Base-by-base conservation (phyloP, 2,888 invertebrate genomes). In the Drosophila testacea region DNA sequence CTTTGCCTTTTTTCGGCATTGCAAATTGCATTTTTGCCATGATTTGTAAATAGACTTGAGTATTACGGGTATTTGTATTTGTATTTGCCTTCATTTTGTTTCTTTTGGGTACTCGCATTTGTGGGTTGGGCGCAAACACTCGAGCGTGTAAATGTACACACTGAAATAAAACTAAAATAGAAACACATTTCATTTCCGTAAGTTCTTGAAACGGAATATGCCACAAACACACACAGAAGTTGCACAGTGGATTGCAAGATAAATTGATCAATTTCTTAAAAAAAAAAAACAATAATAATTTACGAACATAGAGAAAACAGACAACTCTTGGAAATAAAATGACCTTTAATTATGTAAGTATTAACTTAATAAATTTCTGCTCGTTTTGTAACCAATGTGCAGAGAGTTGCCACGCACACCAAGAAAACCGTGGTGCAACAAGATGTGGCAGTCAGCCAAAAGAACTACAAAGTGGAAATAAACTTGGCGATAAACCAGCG, bases 121-220 rank as follows among this genome's bases (percentile, higher is more conserved):
- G 71, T 54, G 70, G 76, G 62, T 66, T 65, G 63, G 51, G 32
- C 44, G 67, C 84, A 85, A 88, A 86, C 77, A 85, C 89, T 88
- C 72, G 60, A 83, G 72, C 81, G 78, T 80, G 86, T 72, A 88
- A 88, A 70, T 75, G 83, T 71, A 79, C 73, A 81, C 68, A 77
- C 68, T 46, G 64, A 74, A 77, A 70, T 70, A 72, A 81, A 82
- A 83, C 88, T 83, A 75, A 88, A 88, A 83, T 86, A 83, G 83
- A 88, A 88, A 86, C 78, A 88, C 84, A 85, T 85, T 85, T 85
- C 89, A 85, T 88, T 85, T 85, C 89, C 84, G 87, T 83, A 87
- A 86, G 86, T 85, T 86, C 75, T 73, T 72, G 51, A 66, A 78
- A 59, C 75, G 65, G 76, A 71, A 78, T 71, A 79, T 79, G 68